Evolutionary conservation across 1,140 invertebrate genomes (phyloP).

Genomic region (Spodoptera frugiperda): DNA sequence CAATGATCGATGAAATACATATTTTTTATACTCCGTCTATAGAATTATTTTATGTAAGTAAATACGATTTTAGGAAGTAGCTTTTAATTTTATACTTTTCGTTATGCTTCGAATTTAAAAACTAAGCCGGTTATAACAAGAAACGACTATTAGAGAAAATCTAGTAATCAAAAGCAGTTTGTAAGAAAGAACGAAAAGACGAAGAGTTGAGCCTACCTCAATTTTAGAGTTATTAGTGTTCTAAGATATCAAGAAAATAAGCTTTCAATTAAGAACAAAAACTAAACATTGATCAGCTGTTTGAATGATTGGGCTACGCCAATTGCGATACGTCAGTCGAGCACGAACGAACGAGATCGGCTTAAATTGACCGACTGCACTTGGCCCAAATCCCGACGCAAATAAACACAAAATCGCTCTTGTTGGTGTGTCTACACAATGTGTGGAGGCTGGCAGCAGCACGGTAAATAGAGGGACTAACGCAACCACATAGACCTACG

Average conservation of each 20-base stretch:
- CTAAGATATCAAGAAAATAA: not conserved
- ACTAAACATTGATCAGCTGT: constrained; percentile 45
- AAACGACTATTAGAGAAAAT: too few species aligned
- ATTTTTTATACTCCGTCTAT: too few species aligned
- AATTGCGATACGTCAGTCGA: constrained; percentile 33
- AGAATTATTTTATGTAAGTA: too few species aligned
- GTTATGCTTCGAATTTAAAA: too few species aligned
- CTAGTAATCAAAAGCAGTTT: too few species aligned
- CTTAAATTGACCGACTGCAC: constrained; percentile 68
- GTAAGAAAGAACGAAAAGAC: too few species aligned
- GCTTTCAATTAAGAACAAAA: constrained; percentile 12
- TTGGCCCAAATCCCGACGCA: constrained; percentile 70
- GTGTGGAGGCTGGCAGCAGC: constrained; percentile 50
- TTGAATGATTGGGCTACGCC: constrained; percentile 35
- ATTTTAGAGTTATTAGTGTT: too few species aligned
- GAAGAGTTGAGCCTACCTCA: too few species aligned
- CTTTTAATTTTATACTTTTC: too few species aligned
- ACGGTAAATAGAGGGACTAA: constrained; percentile 55
- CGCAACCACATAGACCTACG: constrained; percentile 40
- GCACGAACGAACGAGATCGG: constrained; percentile 53
- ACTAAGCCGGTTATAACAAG: too few species aligned
- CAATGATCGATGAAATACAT: too few species aligned
- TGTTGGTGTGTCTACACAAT: constrained; percentile 56
- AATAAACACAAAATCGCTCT: constrained; percentile 66
- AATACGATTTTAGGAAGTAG: too few species aligned